phyloP scores from a whole-genome alignment of 2,797 vertebrate species.

The Lateolabrax maculatus region DNA sequence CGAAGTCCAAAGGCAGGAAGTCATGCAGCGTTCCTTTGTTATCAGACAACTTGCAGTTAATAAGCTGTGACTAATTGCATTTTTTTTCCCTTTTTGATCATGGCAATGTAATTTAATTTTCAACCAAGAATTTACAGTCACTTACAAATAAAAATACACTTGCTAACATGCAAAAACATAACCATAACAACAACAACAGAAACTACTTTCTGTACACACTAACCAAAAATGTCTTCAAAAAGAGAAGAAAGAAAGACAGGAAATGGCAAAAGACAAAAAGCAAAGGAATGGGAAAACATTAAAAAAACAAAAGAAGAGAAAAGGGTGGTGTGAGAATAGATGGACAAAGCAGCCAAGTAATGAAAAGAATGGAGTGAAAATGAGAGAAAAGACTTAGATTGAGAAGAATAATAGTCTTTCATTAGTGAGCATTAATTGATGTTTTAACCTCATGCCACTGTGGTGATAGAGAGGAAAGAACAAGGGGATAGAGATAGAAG shows the following conservation, averaged over 20 bases:
- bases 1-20: background rate
- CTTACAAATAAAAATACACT: background rate
- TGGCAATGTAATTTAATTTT: background rate
- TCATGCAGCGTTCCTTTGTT: background rate
- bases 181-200: background rate
- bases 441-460: slow-evolving; percentile 25
- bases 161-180: background rate
- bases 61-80: background rate
- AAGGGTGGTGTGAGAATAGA: background rate
- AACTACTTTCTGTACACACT: background rate
- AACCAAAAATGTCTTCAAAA: background rate
- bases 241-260: background rate
- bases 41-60: no score
- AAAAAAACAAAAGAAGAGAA: background rate
- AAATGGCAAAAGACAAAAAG: background rate
- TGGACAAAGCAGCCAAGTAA: background rate
- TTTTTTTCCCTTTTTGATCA: background rate
- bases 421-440: slow-evolving; percentile 17
- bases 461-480: background rate
- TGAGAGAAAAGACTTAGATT: background rate
- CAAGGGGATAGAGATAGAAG: background rate
- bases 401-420: slow-evolving; percentile 21
- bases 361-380: background rate
- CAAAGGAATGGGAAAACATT: background rate
- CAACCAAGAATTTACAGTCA: background rate